Base-by-base conservation (phyloP, 2,888 invertebrate genomes). In the Mythimna impura region DNA sequence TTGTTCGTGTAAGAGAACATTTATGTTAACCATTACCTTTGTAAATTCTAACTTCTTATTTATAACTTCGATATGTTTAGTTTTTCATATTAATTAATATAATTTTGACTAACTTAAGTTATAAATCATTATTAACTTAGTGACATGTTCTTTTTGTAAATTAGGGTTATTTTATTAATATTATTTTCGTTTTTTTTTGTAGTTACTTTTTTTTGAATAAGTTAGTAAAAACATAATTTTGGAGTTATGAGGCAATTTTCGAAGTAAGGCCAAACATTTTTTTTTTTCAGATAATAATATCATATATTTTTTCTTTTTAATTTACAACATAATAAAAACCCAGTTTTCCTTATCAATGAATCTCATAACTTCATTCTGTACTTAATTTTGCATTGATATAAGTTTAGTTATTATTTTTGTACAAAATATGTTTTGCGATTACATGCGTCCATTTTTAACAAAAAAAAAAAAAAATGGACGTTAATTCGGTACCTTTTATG, bases 21-120 rank as follows among this genome's bases (percentile, higher is more conserved):
- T 92, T 92, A 80, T 88, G 93, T 93, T 93, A 90, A 89, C 89
- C 89, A 89, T 83, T 86, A 82, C 76, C 78, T 76, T 82, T 87
- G 85, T 89, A 78, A 65, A 85, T 77, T 82, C 22, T 67, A 76
- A 71, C 70, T 73, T 65, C 58, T 70, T 80, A 87, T 84, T 84
- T 86, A 84, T 80, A 82, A 73, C 55, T 66, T 79, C 58, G 22
- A 20, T 43, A 76, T 65, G 30, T 47, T 69, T 76, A 64, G 57
- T 80, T 71, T 78, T 75, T 73, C 58, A 58, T 73, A 61, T 54
- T 52, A 66, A 73, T 68, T 84, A 73, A 79, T 74, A 66, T 74
- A 76, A 62, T 78, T 76, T 83, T 81, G 85, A 86, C 85, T 85
- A 78, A 83, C 60, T 52, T 81, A 78, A 78, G 70, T 85, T 78